Evolutionary conservation across 2,888 invertebrate genomes (phyloP).

Genomic region (Epinotia bilunana): DNA sequence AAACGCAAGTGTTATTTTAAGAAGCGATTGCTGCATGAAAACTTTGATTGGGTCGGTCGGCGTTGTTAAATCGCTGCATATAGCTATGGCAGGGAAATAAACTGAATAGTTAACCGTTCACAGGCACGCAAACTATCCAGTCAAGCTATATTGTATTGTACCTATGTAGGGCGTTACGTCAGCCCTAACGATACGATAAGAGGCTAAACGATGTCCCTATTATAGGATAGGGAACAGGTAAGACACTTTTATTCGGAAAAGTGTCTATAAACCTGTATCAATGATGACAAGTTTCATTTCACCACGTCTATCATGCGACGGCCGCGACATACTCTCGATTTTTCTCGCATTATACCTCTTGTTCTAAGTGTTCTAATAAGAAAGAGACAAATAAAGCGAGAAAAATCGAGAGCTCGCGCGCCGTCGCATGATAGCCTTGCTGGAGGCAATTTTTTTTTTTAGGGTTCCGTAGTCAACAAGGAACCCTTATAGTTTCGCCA

Average conservation of each 20-base stretch:
- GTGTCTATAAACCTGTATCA: constrained; percentile 8
- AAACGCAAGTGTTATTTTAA: constrained; percentile 42
- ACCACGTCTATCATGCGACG: no score
- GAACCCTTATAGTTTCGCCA: no score
- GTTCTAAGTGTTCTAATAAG: no score
- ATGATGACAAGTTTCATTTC: not conserved
- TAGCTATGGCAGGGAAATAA: constrained; percentile 23
- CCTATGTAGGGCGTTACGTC: constrained; percentile 22
- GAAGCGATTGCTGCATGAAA: constrained; percentile 46
- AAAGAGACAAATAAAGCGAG: no score
- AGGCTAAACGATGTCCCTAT: constrained; percentile 12
- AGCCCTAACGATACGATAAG: constrained; percentile 18
- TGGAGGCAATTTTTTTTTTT: no score
- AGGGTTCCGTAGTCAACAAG: no score
- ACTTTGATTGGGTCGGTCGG: constrained; percentile 44
- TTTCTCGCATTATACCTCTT: no score
- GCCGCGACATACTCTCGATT: no score
- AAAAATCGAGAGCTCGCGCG: no score
- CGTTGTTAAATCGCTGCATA: constrained; percentile 41
- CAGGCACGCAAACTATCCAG: constrained; percentile 37
- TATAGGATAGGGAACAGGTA: constrained; percentile 16
- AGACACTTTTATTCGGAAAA: constrained; percentile 22
- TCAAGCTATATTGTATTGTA: constrained; percentile 6
- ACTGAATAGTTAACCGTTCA: constrained; percentile 35
- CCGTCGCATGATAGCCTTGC: no score